Evolutionary conservation across 2,797 vertebrate genomes (phyloP).

Genomic region (Bradypus variegatus): DNA sequence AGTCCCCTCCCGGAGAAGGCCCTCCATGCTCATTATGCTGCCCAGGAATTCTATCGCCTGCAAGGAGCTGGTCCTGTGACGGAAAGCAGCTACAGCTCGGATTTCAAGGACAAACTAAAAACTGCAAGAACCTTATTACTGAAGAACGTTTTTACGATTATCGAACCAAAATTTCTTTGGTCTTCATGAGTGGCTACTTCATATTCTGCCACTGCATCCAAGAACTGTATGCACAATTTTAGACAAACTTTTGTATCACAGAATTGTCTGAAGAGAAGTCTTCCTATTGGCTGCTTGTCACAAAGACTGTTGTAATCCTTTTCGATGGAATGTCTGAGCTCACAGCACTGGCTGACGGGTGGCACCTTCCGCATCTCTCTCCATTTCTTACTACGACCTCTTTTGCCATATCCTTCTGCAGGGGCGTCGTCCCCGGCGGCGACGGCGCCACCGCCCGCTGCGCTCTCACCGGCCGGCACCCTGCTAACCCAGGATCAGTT

Average conservation of each 20-base stretch:
- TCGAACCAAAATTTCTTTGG: conserved; percentile 81
- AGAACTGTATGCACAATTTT: conserved; percentile 86
- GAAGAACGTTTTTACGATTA: conserved; percentile 87
- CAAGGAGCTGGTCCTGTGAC: not conserved
- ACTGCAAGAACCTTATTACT: conserved; percentile 73
- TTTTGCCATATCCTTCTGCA: conserved; percentile 84
- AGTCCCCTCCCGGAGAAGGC: not conserved
- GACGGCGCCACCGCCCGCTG: too few relatives aligned
- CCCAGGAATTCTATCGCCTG: not conserved
- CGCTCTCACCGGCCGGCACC: too few relatives aligned
- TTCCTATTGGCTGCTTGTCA: conserved; percentile 91
- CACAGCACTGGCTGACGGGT: conserved; percentile 83
- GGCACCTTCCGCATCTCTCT: conserved; percentile 91
- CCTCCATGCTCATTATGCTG: not conserved
- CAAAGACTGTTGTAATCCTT: conserved; percentile 89
- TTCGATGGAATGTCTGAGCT: conserved; percentile 81
- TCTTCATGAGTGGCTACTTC: conserved; percentile 88
- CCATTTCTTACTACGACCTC: conserved; percentile 93
- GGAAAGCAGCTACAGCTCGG: not conserved
- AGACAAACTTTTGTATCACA: conserved; percentile 84
- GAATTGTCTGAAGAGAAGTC: conserved; percentile 91
- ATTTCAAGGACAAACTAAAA: not conserved
- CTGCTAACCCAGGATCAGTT: too few relatives aligned
- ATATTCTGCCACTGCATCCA: conserved; percentile 90
- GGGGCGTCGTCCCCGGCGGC: too few relatives aligned